These are phyloP conservation scores for Pogonocichla stellata DNA, from an alignment of 2,113 vertebrate species.

Conservation along the genomic window DNA sequence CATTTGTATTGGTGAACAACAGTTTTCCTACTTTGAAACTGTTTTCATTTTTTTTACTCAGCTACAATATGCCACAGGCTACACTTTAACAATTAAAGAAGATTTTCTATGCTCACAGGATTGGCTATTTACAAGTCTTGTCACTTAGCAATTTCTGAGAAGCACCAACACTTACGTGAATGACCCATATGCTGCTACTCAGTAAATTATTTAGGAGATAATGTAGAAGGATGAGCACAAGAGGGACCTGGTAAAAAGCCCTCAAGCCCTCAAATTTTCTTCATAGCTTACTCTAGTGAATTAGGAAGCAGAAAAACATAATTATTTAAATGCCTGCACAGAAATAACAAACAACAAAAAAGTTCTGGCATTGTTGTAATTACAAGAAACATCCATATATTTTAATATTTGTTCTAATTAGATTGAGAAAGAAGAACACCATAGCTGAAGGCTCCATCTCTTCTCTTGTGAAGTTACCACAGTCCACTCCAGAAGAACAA, in stretches of 20 bases:
- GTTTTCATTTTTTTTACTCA: background rate
- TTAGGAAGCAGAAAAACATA: background rate
- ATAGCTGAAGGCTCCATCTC: background rate
- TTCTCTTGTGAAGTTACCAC: background rate
- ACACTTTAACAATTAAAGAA: background rate
- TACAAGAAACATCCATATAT: background rate
- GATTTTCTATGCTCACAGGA: background rate
- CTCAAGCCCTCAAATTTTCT: background rate
- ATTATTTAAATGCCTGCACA: background rate
- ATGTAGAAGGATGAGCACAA: background rate
- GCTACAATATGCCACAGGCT: background rate
- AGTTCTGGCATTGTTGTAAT: background rate
- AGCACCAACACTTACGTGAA: background rate
- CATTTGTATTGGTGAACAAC: background rate
- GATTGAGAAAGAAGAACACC: background rate
- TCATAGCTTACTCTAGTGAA: background rate
- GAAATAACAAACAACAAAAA: background rate
- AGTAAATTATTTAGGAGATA: background rate
- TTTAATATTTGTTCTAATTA: background rate
- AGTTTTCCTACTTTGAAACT: background rate
- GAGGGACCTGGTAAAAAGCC: background rate
- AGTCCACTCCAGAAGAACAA: background rate
- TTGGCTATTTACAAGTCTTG: background rate
- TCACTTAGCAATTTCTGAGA: background rate
- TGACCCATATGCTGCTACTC: background rate